These are phyloP conservation scores for Cynaeus angustus DNA, from an alignment of 2,888 invertebrate species.

Conservation along the genomic window DNA sequence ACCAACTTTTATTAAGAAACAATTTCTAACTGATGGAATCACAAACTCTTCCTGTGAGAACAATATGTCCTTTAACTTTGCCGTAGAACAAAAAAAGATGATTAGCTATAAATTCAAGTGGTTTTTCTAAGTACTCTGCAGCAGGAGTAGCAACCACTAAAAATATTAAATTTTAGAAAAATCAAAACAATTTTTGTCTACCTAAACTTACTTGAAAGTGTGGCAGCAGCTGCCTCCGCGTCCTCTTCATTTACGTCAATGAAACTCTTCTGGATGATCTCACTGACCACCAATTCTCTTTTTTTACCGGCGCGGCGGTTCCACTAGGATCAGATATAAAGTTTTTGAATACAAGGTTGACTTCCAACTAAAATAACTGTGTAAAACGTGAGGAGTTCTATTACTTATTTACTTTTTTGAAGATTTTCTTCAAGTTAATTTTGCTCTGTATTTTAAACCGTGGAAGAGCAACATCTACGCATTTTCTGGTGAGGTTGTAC, in stretches of 20 bases:
- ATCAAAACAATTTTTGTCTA: no score
- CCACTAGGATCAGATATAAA: constrained; percentile 55
- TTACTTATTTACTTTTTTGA: constrained; percentile 6
- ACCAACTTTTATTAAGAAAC: not conserved
- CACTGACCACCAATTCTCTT: constrained; percentile 54
- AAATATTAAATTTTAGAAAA: not conserved
- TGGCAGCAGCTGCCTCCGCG: constrained; percentile 62
- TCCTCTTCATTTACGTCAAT: constrained; percentile 21
- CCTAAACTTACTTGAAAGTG: constrained; percentile 21
- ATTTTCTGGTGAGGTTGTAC: not conserved
- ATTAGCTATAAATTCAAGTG: constrained; percentile 2
- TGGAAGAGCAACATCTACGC: constrained; percentile 14
- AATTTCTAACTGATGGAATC: constrained; percentile 4
- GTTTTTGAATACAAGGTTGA: constrained; percentile 36
- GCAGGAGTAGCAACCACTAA: not conserved
- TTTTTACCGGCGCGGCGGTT: constrained; percentile 50
- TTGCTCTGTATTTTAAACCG: constrained; percentile 13
- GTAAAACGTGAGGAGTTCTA: not conserved
- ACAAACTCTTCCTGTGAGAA: constrained; percentile 7
- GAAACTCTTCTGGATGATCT: constrained; percentile 51
- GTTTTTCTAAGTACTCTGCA: not conserved
- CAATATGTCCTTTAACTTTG: constrained; percentile 14
- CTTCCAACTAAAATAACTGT: constrained; percentile 48
- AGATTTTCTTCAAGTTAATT: constrained; percentile 8
- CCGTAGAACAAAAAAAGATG: constrained; percentile 29